Base-by-base conservation (phyloP, 2,888 invertebrate species). In the Acanthosepion lycidas region DNA sequence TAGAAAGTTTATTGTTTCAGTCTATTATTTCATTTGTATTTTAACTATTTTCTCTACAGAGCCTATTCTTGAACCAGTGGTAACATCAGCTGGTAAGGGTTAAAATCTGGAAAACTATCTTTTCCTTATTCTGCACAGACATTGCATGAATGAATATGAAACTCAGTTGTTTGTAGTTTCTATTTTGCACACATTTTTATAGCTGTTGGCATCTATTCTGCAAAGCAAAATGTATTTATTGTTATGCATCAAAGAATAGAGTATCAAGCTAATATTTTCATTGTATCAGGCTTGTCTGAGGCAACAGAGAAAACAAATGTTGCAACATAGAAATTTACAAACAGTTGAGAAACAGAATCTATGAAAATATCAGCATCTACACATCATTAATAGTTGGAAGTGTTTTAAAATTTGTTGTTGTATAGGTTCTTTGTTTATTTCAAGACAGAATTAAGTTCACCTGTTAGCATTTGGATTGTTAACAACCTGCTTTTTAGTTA, bases 71-170 rank as follows among this genome's bases (percentile, higher is more conserved):
- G 78, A 78, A 78, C n/a, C 78, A 78, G 78, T 78, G 78, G n/a
- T 78, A 78, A 78, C 78, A n/a, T 78, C 78, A 78, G 78, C 78
- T 78, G 78, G 78, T 78, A 78, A 78, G 78, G 78, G 78, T 78
- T 78, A 15, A 78, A 78, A n/a, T 78, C n/a, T n/a, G n/a, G n/a
- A 78, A 78, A 78, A 12, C 4, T 78, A 33, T n/a, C n/a, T n/a
- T 78, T 78, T 78, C 78, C n/a, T 78, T 78, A n/a, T 78, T 78
- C 78, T 78, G 78, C 78, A 78, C 78, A 78, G n/a, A n/a, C 5
- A 78, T 78, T 78, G 78, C 78, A 78, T 78, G 78, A 12, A 78
- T n/a, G 78, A 33, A 78, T 33, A 78, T n/a, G 8, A 9, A n/a
- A 23, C 78, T 78, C n/a, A 78, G 1, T 78, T 18, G 78, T 78